Evolutionary conservation across 2,797 vertebrate species (phyloP), one percentile per base, ranked within the genome.

Genomic region (Rhinella marina): DNA sequence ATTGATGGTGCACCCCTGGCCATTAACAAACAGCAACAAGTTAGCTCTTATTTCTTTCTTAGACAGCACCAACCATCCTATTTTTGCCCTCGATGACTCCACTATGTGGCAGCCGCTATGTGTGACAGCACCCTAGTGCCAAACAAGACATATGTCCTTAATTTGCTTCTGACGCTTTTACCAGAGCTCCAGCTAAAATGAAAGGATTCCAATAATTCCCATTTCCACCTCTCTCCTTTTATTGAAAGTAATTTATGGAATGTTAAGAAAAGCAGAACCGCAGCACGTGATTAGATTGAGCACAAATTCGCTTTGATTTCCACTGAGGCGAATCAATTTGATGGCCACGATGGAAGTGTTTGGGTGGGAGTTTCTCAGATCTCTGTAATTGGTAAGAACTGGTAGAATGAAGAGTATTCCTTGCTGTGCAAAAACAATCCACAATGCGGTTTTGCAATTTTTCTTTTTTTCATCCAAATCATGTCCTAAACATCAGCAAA

Each of bases 321-420:
- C 72, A 48, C 41, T 75, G 72, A 75, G 72, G 72, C 72, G 72
- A 41, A 75, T 75, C 41, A 75, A 23, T 73, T 11, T 73, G 70
- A 73, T 73, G 70, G 70, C 19, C 70, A n/a, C 4, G 19, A 50
- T n/a, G 72, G 72, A 50, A 75, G 21, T 75, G 21, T 75, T 75
- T 48, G 12, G 19, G 32, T 75, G 72, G 72, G 72, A 75, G 72
- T 75, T 12, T 41, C 48, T 75, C 72, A 23, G 72, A 50, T 75
- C 41, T 12, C 19, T 50, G 41, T 75, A 75, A 50, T 50, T 7
- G 41, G 16, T 32, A 73, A 48, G 4, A 73, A 48, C 48, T 48
- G 70, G 32, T 21, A 73, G 19, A 73, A 73, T 11, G 17, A 41
- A 3, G 2, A 48, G 70, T 41, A 41, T 41, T 41, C 41, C 41